These are phyloP conservation scores for Pandemis corylana DNA, from an alignment of 2,888 invertebrate genomes.

Conservation along the genomic window DNA sequence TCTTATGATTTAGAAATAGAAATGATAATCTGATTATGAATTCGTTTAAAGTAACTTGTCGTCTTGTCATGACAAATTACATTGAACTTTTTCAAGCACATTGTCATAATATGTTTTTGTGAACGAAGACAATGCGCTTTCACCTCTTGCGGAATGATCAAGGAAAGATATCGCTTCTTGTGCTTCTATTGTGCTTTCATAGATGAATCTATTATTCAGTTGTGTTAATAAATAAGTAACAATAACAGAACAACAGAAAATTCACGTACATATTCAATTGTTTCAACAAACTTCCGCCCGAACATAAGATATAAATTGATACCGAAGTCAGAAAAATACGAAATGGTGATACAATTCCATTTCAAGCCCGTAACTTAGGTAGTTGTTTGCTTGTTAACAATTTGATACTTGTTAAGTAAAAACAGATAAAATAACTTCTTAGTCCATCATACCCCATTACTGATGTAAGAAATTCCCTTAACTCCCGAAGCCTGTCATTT, in stretches of 20 bases:
- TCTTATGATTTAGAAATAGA: background rate
- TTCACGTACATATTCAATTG: background rate
- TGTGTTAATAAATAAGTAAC: background rate
- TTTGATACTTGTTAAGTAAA: too few species aligned
- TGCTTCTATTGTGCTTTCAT: conserved; percentile 1
- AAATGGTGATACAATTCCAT: background rate
- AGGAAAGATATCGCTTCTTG: background rate
- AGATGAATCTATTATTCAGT: background rate
- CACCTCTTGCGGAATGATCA: conserved; percentile 1
- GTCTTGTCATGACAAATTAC: background rate
- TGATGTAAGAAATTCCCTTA: too few species aligned
- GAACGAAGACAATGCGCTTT: background rate
- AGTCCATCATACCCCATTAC: too few species aligned
- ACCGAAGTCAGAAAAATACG: background rate
- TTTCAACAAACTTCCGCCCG: background rate
- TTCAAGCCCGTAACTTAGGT: background rate
- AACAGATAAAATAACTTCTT: too few species aligned
- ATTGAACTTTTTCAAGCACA: too few species aligned
- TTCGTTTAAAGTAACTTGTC: background rate
- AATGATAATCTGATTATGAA: background rate
- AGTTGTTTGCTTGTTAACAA: background rate
- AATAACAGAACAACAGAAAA: background rate
- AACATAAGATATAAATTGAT: background rate
- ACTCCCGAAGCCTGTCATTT: background rate
- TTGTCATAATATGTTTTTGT: too few species aligned